phyloP scores from a whole-genome alignment of 2,888 invertebrate species.

The Pantelozetes paolii region DNA sequence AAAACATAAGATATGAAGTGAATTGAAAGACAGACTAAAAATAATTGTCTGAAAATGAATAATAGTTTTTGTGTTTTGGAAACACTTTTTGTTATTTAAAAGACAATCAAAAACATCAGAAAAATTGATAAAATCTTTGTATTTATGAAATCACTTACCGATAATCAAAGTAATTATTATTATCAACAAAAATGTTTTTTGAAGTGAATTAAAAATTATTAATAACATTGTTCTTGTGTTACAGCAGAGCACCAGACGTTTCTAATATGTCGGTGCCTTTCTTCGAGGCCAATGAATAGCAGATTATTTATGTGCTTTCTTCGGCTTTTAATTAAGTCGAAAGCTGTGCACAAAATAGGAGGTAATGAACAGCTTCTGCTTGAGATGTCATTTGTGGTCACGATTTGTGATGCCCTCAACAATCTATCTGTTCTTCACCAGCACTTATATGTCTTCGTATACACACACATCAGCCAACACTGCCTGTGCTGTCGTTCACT shows the following conservation, averaged over 20 bases:
- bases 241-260: background rate
- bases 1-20: background rate
- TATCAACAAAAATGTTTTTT: background rate
- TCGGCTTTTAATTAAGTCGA: constrained; percentile 19
- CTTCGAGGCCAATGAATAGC: background rate
- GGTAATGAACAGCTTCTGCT: constrained; percentile 18
- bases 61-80: background rate
- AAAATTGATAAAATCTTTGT: background rate
- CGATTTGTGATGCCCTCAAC: background rate
- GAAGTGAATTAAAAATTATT: constrained; percentile 1
- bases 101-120: no score
- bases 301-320: background rate
- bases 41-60: background rate
- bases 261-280: background rate
- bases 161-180: background rate
- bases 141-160: background rate
- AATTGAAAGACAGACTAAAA: background rate
- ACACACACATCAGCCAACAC: background rate
- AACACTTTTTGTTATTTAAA: no score
- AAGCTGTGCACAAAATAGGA: background rate
- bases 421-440: background rate
- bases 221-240: background rate
- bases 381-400: constrained; percentile 27
- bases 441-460: background rate
- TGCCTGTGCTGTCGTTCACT: background rate